Base-by-base conservation (phyloP, 53 echinoderm and acorn worm species). In the Apostichopus leukothele region DNA sequence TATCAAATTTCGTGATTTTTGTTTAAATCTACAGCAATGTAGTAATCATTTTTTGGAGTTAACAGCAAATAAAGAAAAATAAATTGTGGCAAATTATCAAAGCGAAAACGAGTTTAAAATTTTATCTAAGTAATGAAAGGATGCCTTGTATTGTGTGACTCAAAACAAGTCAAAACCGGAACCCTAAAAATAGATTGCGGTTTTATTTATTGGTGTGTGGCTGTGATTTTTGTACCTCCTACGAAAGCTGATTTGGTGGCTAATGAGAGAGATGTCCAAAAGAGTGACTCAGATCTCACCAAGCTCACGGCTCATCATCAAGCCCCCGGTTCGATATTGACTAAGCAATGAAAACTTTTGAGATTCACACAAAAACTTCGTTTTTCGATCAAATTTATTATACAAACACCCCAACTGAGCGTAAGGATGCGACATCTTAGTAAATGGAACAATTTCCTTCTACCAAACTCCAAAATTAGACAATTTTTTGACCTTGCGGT, bases 401-500 rank as follows among this genome's bases (percentile, higher is more conserved):
- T 21, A 81, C 81, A 81, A 81, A 81, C 81, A 81, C 81, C 55
- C 81, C 81, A 81, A 59, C 81, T 81, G 81, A 55, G 81, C 81
- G 81, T 54, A 59, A 59, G 55, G 81, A 59, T 81, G 81, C 20
- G 81, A 59, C 59, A 23, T 53, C 10, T 7, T 54, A 54, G 22
- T 81, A 81, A 81, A 81, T 81, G 81, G 81, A 81, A 81, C 81
- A 81, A 81, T 81, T 81, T 53, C 81, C 81, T 81, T 81, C 81
- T 81, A 11, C 22, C 39, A 23, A 39, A 81, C 81, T 81, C 81
- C 81, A 81, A 81, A 81, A 81, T 81, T 81, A 81, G 81, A 81
- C 81, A 81, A 81, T 81, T 81, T 81, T 54, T 81, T 81, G 81
- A 81, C 81, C 81, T 81, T 81, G 81, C 81, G 81, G 81, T 81